These are phyloP conservation scores for Sebastiscus tertius DNA, from an alignment of 2,797 vertebrate species.

Conservation along the genomic window DNA sequence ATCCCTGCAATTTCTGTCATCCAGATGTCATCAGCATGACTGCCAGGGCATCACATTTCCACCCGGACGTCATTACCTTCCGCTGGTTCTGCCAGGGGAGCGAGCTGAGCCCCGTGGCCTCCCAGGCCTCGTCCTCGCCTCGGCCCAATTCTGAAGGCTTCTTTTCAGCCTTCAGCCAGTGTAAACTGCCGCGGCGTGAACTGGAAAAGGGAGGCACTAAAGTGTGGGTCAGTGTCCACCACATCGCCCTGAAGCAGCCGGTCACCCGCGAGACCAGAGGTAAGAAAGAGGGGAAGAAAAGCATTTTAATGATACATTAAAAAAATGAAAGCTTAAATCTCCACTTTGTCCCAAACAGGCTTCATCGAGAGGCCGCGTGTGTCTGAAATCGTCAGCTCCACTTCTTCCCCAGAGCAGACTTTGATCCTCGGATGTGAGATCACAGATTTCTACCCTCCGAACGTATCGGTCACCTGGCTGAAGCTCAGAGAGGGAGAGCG, in stretches of 20 bases:
- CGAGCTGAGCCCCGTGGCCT: slow-evolving; percentile 83
- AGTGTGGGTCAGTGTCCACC: slow-evolving; percentile 86
- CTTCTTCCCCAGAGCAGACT: slow-evolving; percentile 28
- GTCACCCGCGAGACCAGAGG: slow-evolving; percentile 81
- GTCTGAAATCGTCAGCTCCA: slow-evolving; percentile 71
- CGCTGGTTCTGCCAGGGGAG: slow-evolving; percentile 87
- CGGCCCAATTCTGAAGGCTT: slow-evolving; percentile 80
- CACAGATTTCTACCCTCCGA: slow-evolving; percentile 81
- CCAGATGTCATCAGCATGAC: slow-evolving; percentile 81
- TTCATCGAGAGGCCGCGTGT: slow-evolving; percentile 80
- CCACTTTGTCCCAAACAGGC: slow-evolving; percentile 56
- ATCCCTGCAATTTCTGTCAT: background rate
- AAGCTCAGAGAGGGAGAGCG: slow-evolving; percentile 66
- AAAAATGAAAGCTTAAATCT: background rate
- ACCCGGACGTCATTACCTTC: slow-evolving; percentile 85
- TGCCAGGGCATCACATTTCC: slow-evolving; percentile 77
- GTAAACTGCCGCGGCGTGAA: slow-evolving; percentile 77
- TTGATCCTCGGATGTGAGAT: slow-evolving; percentile 79
- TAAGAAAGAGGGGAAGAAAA: slow-evolving; percentile 25
- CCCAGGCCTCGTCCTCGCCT: slow-evolving; percentile 81
- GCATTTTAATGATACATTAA: fast-evolving
- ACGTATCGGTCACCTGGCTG: slow-evolving; percentile 80
- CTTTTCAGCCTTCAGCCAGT: slow-evolving; percentile 85
- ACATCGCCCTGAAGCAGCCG: slow-evolving; percentile 82
- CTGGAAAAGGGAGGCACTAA: slow-evolving; percentile 80